Base-by-base conservation (phyloP, 53 echinoderm and acorn worm genomes). In the Glandiceps talaboti region DNA sequence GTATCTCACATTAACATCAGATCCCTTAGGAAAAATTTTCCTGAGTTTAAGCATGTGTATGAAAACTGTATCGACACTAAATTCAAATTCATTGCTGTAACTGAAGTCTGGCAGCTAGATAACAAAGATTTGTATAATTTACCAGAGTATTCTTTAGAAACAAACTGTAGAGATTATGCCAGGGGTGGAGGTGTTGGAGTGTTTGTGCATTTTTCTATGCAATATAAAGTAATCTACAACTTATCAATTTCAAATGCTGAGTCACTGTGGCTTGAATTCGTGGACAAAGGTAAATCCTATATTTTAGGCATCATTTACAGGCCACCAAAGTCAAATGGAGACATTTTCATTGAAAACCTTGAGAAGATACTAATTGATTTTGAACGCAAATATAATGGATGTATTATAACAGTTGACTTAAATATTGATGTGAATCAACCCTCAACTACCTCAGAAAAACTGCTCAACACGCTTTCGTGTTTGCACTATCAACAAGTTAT, bases 181-280 rank as follows among this genome's bases (percentile, higher is more conserved):
- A 77, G 77, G 29, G 30, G 77, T 77, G 77, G 77, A 25, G 77
- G 77, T 1, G 30, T 77, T 77, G 77, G 29, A 20, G 77, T 30
- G 25, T 77, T 29, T 77, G 29, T 77, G 25, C 77, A 77, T 29
- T 77, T 30, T 30, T 77, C 77, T 1, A 26, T 77, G n/a, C n/a
- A n/a, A n/a, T n/a, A n/a, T n/a, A n/a, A 77, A 1, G 1, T 30
- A 77, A 29, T 77, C 29, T n/a, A n/a, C 25, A n/a, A n/a, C n/a
- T n/a, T n/a, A n/a, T n/a, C n/a, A n/a, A n/a, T n/a, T n/a, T n/a
- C n/a, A n/a, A n/a, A n/a, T n/a, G n/a, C n/a, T n/a, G 1, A 29
- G 14, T 29, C 27, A 77, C 25, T 30, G 27, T 29, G 29, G 1
- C n/a, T n/a, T n/a, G n/a, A n/a, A n/a, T n/a, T n/a, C n/a, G n/a